Conservation (phyloP, 2,888 invertebrate species). For the Dasypolia templi region DNA sequence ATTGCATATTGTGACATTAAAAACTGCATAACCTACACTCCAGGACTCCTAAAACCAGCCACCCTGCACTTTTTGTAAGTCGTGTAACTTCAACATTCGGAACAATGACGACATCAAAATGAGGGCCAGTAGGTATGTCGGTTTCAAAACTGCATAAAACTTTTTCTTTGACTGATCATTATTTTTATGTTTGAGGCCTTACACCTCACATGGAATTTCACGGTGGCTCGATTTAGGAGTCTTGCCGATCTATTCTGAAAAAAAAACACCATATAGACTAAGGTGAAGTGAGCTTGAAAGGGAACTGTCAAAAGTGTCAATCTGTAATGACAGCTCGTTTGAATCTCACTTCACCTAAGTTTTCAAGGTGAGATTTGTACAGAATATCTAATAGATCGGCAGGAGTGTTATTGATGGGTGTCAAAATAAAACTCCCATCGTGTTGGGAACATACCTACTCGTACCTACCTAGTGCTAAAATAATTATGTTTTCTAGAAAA, state of each 20-base stretch:
- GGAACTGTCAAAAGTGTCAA: too few relatives aligned
- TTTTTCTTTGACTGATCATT: neutral
- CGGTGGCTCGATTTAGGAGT: neutral
- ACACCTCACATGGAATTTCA: neutral
- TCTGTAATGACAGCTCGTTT: too few relatives aligned
- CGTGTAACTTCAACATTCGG: neutral
- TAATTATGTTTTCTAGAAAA: neutral
- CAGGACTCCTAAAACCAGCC: neutral
- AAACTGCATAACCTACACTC: neutral
- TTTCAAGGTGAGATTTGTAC: too few relatives aligned
- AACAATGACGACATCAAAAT: neutral
- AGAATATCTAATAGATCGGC: too few relatives aligned
- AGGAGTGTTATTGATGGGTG: neutral
- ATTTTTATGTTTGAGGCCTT: neutral
- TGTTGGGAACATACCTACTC: neutral
- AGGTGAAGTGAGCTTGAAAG: too few relatives aligned
- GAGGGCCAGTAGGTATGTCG: neutral
- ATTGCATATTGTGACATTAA: conserved; percentile 8
- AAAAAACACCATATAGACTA: too few relatives aligned
- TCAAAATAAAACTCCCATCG: neutral
- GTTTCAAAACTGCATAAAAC: neutral
- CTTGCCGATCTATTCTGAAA: too few relatives aligned
- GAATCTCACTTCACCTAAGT: too few relatives aligned
- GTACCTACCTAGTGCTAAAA: neutral
- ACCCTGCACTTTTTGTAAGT: neutral